A percentile compares a stretch with the other conserved stretches of the same genome.
Evolutionary conservation across 2,797 vertebrate genomes (phyloP).

Genomic region (Trachurus trachurus): DNA sequence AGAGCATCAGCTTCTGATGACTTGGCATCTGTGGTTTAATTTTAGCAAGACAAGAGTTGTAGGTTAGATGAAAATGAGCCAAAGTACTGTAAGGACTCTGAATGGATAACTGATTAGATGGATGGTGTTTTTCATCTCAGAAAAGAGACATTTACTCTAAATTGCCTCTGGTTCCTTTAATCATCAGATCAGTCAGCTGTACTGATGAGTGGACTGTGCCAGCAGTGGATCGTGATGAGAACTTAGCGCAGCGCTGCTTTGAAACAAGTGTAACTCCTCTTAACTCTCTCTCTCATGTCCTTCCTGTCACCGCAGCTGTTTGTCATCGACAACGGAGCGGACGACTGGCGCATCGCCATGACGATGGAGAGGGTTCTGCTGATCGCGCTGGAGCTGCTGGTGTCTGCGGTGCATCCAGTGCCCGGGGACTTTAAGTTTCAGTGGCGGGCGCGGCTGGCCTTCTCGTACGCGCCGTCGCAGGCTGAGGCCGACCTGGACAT

Average conservation of each 20-base stretch:
- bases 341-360: constrained; percentile 99
- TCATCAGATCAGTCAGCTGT: constrained; percentile 64
- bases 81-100: constrained; percentile 34
- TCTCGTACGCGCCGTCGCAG: constrained; percentile 93
- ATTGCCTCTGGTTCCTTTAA: constrained; percentile 61
- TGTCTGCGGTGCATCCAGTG: constrained; percentile 98
- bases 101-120: constrained; percentile 68
- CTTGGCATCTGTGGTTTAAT: constrained; percentile 52
- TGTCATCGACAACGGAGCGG: constrained; percentile 97
- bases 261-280: constrained; percentile 50
- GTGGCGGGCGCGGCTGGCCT: constrained; percentile 96
- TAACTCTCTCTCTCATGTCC: constrained; percentile 37
- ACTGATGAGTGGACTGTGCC: constrained; percentile 41
- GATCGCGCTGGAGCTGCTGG: constrained; percentile 96
- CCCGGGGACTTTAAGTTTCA: constrained; percentile 93
- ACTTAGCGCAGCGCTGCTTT: constrained; percentile 30
- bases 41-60: constrained; percentile 50
- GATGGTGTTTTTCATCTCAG: constrained; percentile 55
- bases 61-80: constrained; percentile 62
- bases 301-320: constrained; percentile 82
- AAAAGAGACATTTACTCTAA: constrained; percentile 59
- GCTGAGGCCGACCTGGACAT: constrained; percentile 98
- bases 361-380: constrained; percentile 96
- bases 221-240: constrained; percentile 44
- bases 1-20: constrained; percentile 44